Evolutionary conservation across 1,140 invertebrate genomes (phyloP), one percentile per base, ranked within the genome.

Genomic region (Musca domestica): DNA sequence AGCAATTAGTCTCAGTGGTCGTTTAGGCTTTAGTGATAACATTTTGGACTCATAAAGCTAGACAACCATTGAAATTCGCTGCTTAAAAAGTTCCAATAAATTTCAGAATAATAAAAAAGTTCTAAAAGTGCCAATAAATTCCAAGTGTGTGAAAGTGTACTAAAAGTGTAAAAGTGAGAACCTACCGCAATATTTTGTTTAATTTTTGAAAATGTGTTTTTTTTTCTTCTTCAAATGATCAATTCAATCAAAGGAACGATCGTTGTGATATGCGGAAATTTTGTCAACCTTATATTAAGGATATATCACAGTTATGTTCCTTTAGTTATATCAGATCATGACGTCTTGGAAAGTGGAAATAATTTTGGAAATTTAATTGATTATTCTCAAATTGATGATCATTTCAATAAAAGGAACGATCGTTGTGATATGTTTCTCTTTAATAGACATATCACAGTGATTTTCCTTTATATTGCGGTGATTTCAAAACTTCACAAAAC

Each of bases 381-480:
- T n/a, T n/a, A n/a, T n/a, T n/a, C n/a, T n/a, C n/a, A 27, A 25
- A 56, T 14, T 22, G 25, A 22, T 51, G 30, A 46, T 7, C 41
- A 67, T 47, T 27, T 41, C 51, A 41, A 56, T 68, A 3, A 69
- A 69, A 69, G 68, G 68, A 66, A 69, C 64, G 54, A 77, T 80
- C 78, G 78, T 78, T 80, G 77, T 80, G 78, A 78, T 80, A 80
- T 80, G 75, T 69, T 69, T 74, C 71, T 58, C 52, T 66, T 68
- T 27, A 0, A 67, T 34, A 17, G 68, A 69, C 73, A 78, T 80
- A 81, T 81, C 78, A 81, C 78, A 81, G 78, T 80, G 78, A 80
- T 81, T 80, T 80, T 81, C 78, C 78, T 80, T 81, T 80, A 76
- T 78, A 81, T 65, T 70, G 77, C 68, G 70, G 73, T 76, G 49